phyloP scores from a whole-genome alignment of 2,797 vertebrate species.

The Rousettus madagascariensis region DNA sequence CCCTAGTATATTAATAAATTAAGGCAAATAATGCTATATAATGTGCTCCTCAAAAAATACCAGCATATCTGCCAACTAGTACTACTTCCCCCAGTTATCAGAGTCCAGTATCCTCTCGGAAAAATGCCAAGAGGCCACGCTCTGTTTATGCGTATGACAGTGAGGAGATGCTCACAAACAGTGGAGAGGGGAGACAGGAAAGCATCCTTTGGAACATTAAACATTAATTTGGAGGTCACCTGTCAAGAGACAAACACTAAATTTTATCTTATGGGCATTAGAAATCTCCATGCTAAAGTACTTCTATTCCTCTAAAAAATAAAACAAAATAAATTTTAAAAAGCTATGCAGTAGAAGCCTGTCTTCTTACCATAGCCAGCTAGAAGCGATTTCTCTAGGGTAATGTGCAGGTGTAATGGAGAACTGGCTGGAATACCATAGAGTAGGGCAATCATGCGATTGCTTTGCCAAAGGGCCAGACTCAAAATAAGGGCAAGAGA shows the following conservation, averaged over 20 bases:
- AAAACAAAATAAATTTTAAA: neutral
- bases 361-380: neutral
- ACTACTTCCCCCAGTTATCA: neutral
- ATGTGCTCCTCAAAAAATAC: neutral
- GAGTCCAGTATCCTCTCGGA: neutral
- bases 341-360: neutral
- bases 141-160: neutral
- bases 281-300: constrained; percentile 1
- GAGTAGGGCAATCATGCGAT: neutral
- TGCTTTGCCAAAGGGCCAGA: neutral
- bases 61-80: neutral
- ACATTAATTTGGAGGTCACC: neutral
- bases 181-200: neutral
- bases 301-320: neutral
- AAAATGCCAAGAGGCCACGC: neutral
- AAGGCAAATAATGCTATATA: constrained; percentile 12
- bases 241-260: constrained; percentile 15
- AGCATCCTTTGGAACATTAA: neutral
- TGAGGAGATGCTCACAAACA: neutral
- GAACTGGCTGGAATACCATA: neutral
- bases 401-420: neutral
- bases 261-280: neutral
- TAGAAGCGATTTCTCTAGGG: neutral
- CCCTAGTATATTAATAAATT: neutral
- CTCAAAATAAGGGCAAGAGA: neutral